A percentile compares a stretch with the other conserved stretches of the same genome.
phyloP scores from a whole-genome alignment of 2,797 vertebrate species.

The Sardinella longiceps region DNA sequence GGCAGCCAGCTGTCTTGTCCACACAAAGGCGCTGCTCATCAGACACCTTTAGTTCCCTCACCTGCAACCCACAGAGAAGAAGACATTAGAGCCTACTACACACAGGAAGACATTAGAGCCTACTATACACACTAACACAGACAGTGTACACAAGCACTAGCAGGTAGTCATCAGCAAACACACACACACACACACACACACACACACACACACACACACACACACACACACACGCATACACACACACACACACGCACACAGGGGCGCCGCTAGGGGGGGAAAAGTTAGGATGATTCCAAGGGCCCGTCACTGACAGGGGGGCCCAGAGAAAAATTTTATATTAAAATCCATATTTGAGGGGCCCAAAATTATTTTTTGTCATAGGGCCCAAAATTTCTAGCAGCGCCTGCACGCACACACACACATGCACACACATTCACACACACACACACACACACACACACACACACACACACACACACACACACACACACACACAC shows the following conservation, averaged over 20 bases:
- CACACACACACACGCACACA: neutral
- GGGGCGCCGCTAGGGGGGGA: too few relatives aligned
- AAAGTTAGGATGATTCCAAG: too few relatives aligned
- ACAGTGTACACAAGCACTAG: slow-evolving; percentile 26
- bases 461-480: too few relatives aligned
- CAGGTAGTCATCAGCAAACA: neutral
- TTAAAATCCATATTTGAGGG: too few relatives aligned
- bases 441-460: too few relatives aligned
- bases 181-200: neutral
- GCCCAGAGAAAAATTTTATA: too few relatives aligned
- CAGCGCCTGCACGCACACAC: too few relatives aligned
- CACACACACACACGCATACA: neutral
- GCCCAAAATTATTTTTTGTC: too few relatives aligned
- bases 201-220: neutral
- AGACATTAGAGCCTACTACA: neutral
- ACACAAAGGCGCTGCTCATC: slow-evolving; percentile 72
- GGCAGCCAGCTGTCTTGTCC: slow-evolving; percentile 66
- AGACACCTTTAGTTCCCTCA: slow-evolving; percentile 73
- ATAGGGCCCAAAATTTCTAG: too few relatives aligned
- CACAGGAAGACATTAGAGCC: neutral
- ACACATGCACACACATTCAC: too few relatives aligned
- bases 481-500: too few relatives aligned
- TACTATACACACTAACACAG: neutral
- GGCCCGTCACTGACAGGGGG: too few relatives aligned
- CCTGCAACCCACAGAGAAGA: slow-evolving; percentile 57